Evolutionary conservation across 1,140 invertebrate species (phyloP), one percentile per base, ranked within the genome.

Genomic region (Micrasema longulum): DNA sequence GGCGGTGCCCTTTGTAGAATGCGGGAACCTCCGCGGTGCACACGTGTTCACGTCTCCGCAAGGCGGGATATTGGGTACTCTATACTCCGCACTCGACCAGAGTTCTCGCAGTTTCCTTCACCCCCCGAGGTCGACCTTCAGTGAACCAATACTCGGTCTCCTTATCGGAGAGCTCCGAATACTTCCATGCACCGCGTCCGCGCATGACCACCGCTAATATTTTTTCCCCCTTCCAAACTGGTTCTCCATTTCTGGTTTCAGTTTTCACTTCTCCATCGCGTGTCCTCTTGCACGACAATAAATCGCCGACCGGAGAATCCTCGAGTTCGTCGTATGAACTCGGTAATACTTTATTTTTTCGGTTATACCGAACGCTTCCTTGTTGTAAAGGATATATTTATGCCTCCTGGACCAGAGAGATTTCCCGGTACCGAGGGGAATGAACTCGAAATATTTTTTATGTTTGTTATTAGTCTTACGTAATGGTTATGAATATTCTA

Each of bases 381-480:
- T 26, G 68, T 69, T 69, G 53, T 20, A 12, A 16, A 50, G 68
- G 68, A 70, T 57, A 69, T 69, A 69, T 70, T 70, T 70, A 70
- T 70, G 68, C 45, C 53, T 35, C 48, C 23, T 52, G 43, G 31
- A 50, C 26, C 14, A 43, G 68, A 12, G 36, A 36, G 63, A 60
- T 69, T 70, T 70, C 68, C 68, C 50, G 68, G 68, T 70, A 50
- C 68, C 10, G 10, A n/a, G 68, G 57, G 57, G 47, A 70, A 63
- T 52, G 48, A 70, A 50, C 68, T 53, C 36, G 6, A 36, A 16
- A 63, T 63, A 70, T 70, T 60, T 69, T 69, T 69, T 47, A 52
- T 63, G 68, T 63, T 63, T 70, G 68, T 70, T 63, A 70, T 70
- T 70, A 70, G 68, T 70, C 68, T 70, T 70, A 50, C 38, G 57